Base-by-base conservation (phyloP, 2,888 invertebrate genomes). In the Conops quadrifasciatus region DNA sequence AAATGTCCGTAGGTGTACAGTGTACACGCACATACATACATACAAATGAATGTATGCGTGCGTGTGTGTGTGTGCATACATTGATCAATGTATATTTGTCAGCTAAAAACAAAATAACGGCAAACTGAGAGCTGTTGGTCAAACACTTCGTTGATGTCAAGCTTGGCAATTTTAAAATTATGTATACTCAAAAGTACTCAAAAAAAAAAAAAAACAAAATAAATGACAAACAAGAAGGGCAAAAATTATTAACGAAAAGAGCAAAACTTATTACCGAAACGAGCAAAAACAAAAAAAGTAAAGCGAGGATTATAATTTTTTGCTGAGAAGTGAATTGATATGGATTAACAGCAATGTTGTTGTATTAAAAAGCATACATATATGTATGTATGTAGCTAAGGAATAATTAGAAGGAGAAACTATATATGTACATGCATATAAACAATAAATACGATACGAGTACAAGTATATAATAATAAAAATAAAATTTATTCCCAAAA, bases 51-150 rank as follows among this genome's bases (percentile, higher is more conserved):
- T 19, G 5, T 49, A 13, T 49, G 49, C 19, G 13, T 49, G 16
- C 13, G 49, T 49, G n/a, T 49, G n/a, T 49, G 49, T 49, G 4
- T 56, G 56, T 13, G 13, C 56, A 21, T 56, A 21, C n/a, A 43
- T 43, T 30, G 13, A 11, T 30, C 28, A 30, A 28, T 65, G 24
- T 19, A 51, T 16, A n/a, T n/a, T n/a, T n/a, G n/a, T n/a, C n/a
- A n/a, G n/a, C n/a, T n/a, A n/a, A n/a, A 53, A 60, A 60, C 2
- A 67, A 65, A 58, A 58, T 67, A 58, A 58, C 58, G 36, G 67
- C 26, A 67, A 7, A 64, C 47, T 65, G 26, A 11, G 24, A 28
- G 62, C 24, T n/a, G 26, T 13, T 59, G 28, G 2, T 2, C 3
- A 53, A 21, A 21, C 47, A 19, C 26, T 45, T 47, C 15, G 21